Conservation (phyloP, 2,113 vertebrate species). For the Cottus gobio region DNA sequence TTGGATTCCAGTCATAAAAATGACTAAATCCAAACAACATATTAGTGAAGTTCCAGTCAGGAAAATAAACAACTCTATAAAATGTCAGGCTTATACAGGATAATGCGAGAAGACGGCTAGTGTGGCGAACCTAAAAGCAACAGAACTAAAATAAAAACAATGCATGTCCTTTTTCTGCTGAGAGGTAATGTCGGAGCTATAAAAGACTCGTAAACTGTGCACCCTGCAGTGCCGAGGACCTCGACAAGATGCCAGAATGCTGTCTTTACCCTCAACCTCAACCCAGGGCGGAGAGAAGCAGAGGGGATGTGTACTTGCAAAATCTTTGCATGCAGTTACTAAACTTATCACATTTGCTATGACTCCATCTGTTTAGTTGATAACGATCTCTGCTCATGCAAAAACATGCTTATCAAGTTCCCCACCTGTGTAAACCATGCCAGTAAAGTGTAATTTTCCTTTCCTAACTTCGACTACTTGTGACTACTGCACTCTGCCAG, state of each 20-base stretch:
- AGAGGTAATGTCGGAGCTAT: constrained; percentile 13
- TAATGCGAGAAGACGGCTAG: background rate
- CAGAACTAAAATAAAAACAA: background rate
- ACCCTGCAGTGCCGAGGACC: constrained; percentile 46
- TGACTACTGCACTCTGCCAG: constrained; percentile 61
- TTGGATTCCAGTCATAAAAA: constrained; percentile 34
- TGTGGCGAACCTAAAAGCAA: background rate
- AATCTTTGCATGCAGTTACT: background rate
- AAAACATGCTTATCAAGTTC: constrained; percentile 40
- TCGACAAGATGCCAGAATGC: constrained; percentile 26
- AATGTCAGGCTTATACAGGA: background rate
- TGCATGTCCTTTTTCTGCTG: background rate
- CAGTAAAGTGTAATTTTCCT: constrained; percentile 65
- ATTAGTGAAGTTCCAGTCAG: constrained; percentile 1
- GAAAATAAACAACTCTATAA: constrained; percentile 21
- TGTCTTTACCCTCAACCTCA: constrained; percentile 13
- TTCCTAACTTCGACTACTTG: constrained; percentile 33
- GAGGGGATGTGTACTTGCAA: background rate
- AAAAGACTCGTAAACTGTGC: constrained; percentile 43
- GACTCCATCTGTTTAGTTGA: constrained; percentile 28
- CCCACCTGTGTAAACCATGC: constrained; percentile 38
- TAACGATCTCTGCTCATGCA: constrained; percentile 42
- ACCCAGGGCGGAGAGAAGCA: background rate
- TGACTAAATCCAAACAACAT: background rate
- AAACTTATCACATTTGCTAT: too few species aligned